Evolutionary conservation across 2,113 vertebrate species (phyloP), one percentile per base, ranked within the genome.

Genomic region (Ciconia stormi): DNA sequence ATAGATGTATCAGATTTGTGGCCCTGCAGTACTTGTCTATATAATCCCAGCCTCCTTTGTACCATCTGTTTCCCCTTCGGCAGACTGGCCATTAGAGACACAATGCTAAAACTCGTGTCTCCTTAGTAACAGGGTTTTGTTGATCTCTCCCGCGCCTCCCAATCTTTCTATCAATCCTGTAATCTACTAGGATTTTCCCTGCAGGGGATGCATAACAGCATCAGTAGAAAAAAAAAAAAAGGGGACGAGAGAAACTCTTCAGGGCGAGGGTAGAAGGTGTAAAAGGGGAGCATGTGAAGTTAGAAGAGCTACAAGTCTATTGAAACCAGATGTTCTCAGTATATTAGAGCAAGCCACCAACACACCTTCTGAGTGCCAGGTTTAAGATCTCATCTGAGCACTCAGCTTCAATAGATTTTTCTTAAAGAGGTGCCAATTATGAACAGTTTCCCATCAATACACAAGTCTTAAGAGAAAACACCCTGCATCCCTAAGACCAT

Each of bases 31-130:
- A 53, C 65, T 88, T 29, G 65, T 69, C 71, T 87, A 3, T 73
- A 16, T 93, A 96, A 96, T 94, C 95, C 88, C 91, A 79, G 47
- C 82, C 89, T 96, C 87, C 90, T 74, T 59, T 56, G 61, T 87
- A 66, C 97, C 97, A 97, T 97, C 97, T 97, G 96, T 91, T 96
- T 90, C 86, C 95, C 71, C 80, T 50, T 93, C 42, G 0, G 89
- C 95, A 94, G 87, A 46, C 93, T 40, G 82, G 83, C 89, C 94
- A 89, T 87, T 76, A 92, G 66, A 88, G 93, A 76, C 72, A 91
- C 90, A 61, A 36, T 20, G 55, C 87, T 84, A 82, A 86, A 91
- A 92, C 59, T 96, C 86, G 0, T 42, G 69, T 94, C 90, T 95
- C 94, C 97, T 90, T 92, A 93, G 96, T 88, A 96, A 97, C 93